Evolutionary conservation across 1,140 invertebrate species (phyloP).

Genomic region (Pectinophora gossypiella): DNA sequence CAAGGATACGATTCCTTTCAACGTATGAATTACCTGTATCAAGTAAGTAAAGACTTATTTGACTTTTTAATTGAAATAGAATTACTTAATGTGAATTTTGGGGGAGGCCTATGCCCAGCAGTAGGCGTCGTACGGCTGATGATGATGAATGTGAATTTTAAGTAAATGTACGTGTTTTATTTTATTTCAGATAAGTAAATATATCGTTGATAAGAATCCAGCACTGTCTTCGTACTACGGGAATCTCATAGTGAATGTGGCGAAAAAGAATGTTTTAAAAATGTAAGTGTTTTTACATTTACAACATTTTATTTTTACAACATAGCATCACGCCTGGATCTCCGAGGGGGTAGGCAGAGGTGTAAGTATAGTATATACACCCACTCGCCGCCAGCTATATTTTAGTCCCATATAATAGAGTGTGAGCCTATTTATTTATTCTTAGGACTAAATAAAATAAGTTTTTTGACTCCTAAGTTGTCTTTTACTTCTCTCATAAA

Average conservation of each 20-base stretch:
- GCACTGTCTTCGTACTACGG: constrained; percentile 68
- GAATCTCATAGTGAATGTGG: constrained; percentile 70
- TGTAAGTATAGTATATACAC: too few relatives aligned
- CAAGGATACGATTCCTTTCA: constrained; percentile 75
- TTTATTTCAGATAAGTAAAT: constrained; percentile 70
- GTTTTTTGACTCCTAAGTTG: not conserved
- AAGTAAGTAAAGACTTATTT: constrained; percentile 39
- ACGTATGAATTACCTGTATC: constrained; percentile 77
- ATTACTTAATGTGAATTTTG: too few relatives aligned
- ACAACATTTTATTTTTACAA: not conserved
- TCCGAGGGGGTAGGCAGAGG: too few relatives aligned
- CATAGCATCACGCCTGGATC: too few relatives aligned
- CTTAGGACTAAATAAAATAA: too few relatives aligned
- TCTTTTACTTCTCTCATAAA: not conserved
- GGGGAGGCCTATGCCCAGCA: too few relatives aligned
- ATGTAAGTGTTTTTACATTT: too few relatives aligned
- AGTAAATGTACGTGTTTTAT: not conserved
- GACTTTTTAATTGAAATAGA: not conserved
- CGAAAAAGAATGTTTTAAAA: constrained; percentile 76
- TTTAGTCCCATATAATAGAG: not conserved
- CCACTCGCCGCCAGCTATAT: too few relatives aligned
- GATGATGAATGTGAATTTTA: not conserved
- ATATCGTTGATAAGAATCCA: constrained; percentile 54
- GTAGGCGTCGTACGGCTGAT: too few relatives aligned
- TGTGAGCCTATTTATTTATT: too few relatives aligned